Conservation (phyloP, 2,888 invertebrate species). For the Ochropleura leucogaster region DNA sequence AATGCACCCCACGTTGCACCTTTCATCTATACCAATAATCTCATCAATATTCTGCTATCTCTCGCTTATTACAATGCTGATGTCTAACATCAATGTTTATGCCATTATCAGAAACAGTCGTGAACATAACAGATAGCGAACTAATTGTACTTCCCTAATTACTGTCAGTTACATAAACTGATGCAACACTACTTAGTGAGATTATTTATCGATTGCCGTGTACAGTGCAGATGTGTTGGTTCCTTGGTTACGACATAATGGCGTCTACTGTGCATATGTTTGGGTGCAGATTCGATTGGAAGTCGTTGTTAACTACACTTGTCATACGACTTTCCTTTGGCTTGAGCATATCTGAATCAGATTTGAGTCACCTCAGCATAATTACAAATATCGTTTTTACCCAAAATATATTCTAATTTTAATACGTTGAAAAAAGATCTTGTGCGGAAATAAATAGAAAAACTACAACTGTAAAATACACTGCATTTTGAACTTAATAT, state of each 20-base stretch:
- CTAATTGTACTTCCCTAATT: conserved; percentile 27
- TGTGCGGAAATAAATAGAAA: too few species aligned
- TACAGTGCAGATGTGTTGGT: conserved; percentile 19
- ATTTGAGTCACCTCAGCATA: too few species aligned
- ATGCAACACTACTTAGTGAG: conserved; percentile 25
- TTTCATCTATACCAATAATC: neutral
- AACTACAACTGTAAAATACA: too few species aligned
- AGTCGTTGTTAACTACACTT: neutral
- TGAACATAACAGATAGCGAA: neutral
- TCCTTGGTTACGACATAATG: conserved; percentile 27
- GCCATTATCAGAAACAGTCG: conserved; percentile 5
- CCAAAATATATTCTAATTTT: too few species aligned
- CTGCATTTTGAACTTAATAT: too few species aligned
- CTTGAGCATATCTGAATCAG: too few species aligned
- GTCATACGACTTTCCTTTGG: too few species aligned
- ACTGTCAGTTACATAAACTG: conserved; percentile 10
- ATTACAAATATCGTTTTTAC: too few species aligned
- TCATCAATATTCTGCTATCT: neutral
- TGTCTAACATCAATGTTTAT: neutral
- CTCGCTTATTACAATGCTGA: neutral
- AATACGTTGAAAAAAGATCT: too few species aligned
- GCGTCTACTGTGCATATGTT: neutral
- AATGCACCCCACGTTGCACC: neutral
- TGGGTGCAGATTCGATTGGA: neutral
- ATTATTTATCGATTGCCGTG: conserved; percentile 42